Evolutionary conservation across 1,140 invertebrate species (phyloP), one percentile per base, ranked within the genome.

Genomic region (Rhizoglyphus robini): DNA sequence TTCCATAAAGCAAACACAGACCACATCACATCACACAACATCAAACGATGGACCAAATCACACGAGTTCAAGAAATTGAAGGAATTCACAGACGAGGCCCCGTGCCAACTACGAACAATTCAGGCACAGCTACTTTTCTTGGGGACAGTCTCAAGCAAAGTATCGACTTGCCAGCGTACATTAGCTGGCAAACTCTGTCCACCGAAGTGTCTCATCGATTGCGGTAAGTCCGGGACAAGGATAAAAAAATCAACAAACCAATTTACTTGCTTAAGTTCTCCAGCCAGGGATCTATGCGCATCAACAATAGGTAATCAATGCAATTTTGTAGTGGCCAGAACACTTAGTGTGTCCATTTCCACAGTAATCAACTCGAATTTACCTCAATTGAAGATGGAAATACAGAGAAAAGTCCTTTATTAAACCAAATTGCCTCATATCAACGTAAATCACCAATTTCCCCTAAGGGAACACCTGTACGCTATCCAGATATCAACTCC

Each of bases 131-230:
- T n/a, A n/a, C n/a, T n/a, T 71, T 71, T 46, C 63, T 71, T 29
- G 67, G 68, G 23, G 70, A 71, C 29, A 71, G 70, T 62, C 68
- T 68, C 31, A 68, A 49, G 18, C 66, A 65, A 32, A 71, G 70
- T 41, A 63, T 71, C n/a, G 70, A 71, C 34, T 69, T 69, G 23
- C 70, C 70, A 2, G 66, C 70, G 5, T 71, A 71, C 34, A 71
- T 71, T 13, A 67, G 67, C 4, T 71, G 70, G 70, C 69, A 70
- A 38, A 70, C 69, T 4, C 47, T 71, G 27, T 71, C 70, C 4
- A 67, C 69, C 48, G 70, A 71, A 51, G 38, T 71, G 18, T 66
- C 69, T 8, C 64, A 69, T 34, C 66, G 67, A 51, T 34, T 71
- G 2, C 38, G 63, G 63, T 64, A 64, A 48, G 48, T 36, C 29